Evolutionary conservation across 1,140 invertebrate species (phyloP).

Genomic region (Epicauta chinensis): DNA sequence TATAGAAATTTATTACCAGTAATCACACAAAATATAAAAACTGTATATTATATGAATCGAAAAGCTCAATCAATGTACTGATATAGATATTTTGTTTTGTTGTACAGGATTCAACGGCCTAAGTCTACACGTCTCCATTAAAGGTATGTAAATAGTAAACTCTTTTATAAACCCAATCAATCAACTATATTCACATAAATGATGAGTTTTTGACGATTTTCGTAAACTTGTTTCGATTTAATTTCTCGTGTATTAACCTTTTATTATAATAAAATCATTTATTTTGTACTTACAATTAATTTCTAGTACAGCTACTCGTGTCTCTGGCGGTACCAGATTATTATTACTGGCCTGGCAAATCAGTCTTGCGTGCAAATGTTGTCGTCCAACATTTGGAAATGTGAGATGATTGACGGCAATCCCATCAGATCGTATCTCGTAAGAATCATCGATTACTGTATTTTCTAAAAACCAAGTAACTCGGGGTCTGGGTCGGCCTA

Average conservation of each 20-base stretch:
- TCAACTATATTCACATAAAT: no score
- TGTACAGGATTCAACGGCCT: no score
- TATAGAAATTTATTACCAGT: no score
- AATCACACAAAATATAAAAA: no score
- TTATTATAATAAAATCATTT: neutral
- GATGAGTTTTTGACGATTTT: no score
- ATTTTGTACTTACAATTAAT: constrained; percentile 71
- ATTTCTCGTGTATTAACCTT: neutral
- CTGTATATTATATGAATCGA: no score
- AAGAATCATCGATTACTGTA: constrained; percentile 74
- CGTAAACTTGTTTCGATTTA: no score
- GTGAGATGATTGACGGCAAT: constrained; percentile 70
- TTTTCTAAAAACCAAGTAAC: constrained; percentile 83
- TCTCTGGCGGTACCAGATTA: constrained; percentile 66
- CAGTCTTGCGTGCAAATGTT: constrained; percentile 70
- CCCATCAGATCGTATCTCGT: constrained; percentile 59
- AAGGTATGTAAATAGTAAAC: no score
- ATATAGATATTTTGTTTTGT: no score
- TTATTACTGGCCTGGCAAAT: constrained; percentile 83
- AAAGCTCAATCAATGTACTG: no score
- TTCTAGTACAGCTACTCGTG: constrained; percentile 70
- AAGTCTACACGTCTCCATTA: no score
- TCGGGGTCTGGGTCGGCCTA: constrained; percentile 69
- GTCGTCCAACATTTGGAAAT: constrained; percentile 65
- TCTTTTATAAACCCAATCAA: no score